Conservation (phyloP, 2,113 vertebrate genomes). For the Phyllostomus hastatus region DNA sequence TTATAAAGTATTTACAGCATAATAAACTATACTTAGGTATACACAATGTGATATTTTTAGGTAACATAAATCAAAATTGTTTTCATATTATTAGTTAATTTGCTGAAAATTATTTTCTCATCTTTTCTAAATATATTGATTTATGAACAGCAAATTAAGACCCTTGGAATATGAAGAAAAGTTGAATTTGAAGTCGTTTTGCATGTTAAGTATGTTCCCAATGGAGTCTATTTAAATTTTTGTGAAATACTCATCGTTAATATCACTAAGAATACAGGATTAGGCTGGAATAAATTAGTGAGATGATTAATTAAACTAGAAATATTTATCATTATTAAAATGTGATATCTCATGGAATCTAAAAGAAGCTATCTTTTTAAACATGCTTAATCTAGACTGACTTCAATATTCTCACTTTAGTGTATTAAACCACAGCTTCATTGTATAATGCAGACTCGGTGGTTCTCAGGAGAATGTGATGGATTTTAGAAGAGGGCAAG, state of each 20-base stretch:
- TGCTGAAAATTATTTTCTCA: conserved; percentile 2
- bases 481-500: background rate
- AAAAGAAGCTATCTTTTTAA: background rate
- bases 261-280: conserved; percentile 30
- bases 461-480: background rate
- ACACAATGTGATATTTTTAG: conserved; percentile 3
- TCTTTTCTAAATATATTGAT: conserved; percentile 41
- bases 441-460: background rate
- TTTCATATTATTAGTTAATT: conserved; percentile 20
- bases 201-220: background rate
- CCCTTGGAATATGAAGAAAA: background rate
- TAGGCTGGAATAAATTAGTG: conserved; percentile 35
- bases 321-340: conserved; percentile 61
- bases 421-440: background rate
- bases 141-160: conserved; percentile 32
- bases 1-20: background rate
- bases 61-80: conserved; percentile 11
- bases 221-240: conserved; percentile 1
- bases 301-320: conserved; percentile 34
- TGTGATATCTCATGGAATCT: background rate
- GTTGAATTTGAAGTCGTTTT: conserved; percentile 22
- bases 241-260: conserved; percentile 16
- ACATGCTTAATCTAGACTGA: background rate
- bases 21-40: background rate
- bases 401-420: background rate